Percentiles rank a stretch among this genome's conserved stretches.
These are phyloP conservation scores for Drosophila malerkotliana DNA, from an alignment of 1,140 invertebrate species.

Conservation along the genomic window DNA sequence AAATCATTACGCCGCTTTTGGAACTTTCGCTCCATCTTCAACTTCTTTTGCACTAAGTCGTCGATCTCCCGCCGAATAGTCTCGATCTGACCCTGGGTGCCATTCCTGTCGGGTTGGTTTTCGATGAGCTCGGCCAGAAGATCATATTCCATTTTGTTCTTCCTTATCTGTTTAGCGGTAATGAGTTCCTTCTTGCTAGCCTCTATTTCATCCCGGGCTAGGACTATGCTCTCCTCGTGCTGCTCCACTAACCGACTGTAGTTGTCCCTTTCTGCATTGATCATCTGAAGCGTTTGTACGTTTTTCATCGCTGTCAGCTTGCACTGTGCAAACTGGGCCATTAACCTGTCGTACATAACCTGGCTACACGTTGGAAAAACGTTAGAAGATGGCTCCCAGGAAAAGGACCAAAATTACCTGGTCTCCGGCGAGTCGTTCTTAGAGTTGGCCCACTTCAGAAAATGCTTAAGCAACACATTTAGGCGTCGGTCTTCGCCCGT, in stretches of 20 bases:
- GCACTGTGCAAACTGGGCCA: slow-evolving; percentile 92
- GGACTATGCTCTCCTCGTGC: slow-evolving; percentile 90
- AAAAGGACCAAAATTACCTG: slow-evolving; percentile 84
- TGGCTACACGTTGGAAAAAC: slow-evolving; percentile 83
- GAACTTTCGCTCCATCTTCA: slow-evolving; percentile 90
- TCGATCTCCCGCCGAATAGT: slow-evolving; percentile 90
- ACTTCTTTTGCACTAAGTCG: slow-evolving; percentile 87
- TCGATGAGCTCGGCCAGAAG: slow-evolving; percentile 95
- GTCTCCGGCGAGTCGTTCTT: slow-evolving; percentile 88
- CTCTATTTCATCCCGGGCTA: slow-evolving; percentile 90
- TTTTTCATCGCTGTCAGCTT: slow-evolving; percentile 95
- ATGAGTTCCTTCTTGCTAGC: slow-evolving; percentile 90
- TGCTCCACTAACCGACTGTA: slow-evolving; percentile 91
- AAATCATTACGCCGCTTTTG: slow-evolving; percentile 94
- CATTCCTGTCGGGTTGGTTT: slow-evolving; percentile 94
- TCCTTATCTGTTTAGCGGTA: slow-evolving; percentile 92
- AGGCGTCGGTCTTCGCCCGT: slow-evolving; percentile 96
- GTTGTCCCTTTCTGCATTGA: slow-evolving; percentile 92
- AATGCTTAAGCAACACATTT: slow-evolving; percentile 93
- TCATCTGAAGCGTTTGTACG: slow-evolving; percentile 91
- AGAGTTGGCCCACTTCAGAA: slow-evolving; percentile 94
- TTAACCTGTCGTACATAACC: slow-evolving; percentile 90
- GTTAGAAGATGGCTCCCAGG: neutral
- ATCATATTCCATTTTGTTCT: slow-evolving; percentile 97
- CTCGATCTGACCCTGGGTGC: slow-evolving; percentile 90